phyloP scores from a whole-genome alignment of 1,140 invertebrate genomes.

The Pachypsylla venusta region DNA sequence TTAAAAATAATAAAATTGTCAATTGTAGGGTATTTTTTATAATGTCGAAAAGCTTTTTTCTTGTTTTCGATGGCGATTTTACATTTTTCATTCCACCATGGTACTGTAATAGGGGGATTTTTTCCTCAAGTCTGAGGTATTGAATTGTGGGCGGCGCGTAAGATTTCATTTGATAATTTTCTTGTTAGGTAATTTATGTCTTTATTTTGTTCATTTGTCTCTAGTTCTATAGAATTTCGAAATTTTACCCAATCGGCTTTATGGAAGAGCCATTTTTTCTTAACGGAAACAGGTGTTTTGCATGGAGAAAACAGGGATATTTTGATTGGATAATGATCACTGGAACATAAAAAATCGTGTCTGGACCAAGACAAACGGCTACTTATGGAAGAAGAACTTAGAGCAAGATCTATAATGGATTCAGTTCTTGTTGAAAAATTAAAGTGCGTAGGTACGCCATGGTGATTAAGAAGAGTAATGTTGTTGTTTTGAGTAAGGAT shows the following conservation, averaged over 20 bases:
- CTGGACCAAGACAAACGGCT: neutral
- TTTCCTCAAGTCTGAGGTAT: neutral
- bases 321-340: neutral
- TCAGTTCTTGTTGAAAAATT: neutral
- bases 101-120: neutral
- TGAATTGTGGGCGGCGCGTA: neutral
- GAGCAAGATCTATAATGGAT: neutral
- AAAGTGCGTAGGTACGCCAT: neutral
- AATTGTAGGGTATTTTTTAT: neutral
- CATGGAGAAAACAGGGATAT: neutral
- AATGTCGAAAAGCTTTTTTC: neutral
- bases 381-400: neutral
- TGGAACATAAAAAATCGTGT: neutral
- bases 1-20: neutral
- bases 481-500: neutral
- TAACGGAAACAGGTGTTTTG: neutral
- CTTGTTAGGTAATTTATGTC: neutral
- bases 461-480: neutral
- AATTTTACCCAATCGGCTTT: neutral
- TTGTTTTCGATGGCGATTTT: neutral
- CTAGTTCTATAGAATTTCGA: neutral
- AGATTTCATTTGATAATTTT: neutral
- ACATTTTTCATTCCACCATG: neutral
- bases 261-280: no score
- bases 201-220: neutral